A percentile compares a stretch with the other conserved stretches of the same genome.
Evolutionary conservation across 64 coral and sea anemone species (phyloP).

Genomic region (Porites australiensis): DNA sequence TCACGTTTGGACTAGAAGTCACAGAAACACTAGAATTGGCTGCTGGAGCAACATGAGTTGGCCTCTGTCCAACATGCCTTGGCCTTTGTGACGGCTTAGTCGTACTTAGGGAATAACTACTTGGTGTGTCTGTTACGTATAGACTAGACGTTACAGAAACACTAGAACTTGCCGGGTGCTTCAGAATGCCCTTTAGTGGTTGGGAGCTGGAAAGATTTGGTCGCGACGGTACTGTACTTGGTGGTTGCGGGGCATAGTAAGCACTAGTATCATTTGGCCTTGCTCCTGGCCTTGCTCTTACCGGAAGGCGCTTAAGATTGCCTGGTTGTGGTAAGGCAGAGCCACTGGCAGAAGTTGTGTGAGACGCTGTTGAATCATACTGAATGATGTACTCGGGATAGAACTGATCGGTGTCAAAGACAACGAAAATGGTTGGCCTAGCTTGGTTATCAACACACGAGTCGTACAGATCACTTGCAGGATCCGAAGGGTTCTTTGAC

Average conservation of each 20-base stretch:
- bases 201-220: not conserved
- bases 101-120: not conserved
- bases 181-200: not conserved
- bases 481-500: not conserved
- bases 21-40: too few species aligned
- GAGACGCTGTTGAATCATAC: slow-evolving; percentile 31
- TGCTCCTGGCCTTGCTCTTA: too few species aligned
- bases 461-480: slow-evolving; percentile 2
- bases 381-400: slow-evolving; percentile 61
- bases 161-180: not conserved
- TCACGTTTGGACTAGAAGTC: too few species aligned
- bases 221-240: not conserved
- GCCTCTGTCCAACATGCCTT: too few species aligned
- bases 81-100: too few species aligned
- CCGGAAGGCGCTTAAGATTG: too few species aligned
- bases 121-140: not conserved
- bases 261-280: too few species aligned
- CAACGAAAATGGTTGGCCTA: not conserved
- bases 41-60: too few species aligned
- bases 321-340: not conserved
- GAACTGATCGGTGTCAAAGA: slow-evolving; percentile 58
- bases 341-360: not conserved
- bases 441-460: not conserved
- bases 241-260: too few species aligned
- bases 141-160: not conserved